A percentile compares a stretch with the other conserved stretches of the same genome.
Evolutionary conservation across 2,797 vertebrate genomes (phyloP).

Genomic region (Darevskia nairensis): DNA sequence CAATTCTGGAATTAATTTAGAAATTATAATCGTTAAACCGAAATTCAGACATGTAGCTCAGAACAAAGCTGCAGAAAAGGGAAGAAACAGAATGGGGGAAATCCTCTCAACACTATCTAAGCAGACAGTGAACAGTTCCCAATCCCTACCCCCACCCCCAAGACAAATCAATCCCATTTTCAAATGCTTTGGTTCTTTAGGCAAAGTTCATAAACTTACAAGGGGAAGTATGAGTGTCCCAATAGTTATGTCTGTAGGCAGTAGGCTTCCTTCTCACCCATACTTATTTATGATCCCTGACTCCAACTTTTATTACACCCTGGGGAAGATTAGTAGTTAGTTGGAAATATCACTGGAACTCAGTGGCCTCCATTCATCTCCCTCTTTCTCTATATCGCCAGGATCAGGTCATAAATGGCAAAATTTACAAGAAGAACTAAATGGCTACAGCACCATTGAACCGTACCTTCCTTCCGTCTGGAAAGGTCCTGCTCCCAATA

Average conservation of each 20-base stretch:
- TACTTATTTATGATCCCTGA: neutral
- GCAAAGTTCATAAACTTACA: neutral
- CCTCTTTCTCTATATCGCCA: neutral
- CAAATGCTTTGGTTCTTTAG: neutral
- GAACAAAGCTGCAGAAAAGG: neutral
- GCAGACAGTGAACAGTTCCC: neutral
- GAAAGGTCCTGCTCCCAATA: conserved; percentile 58
- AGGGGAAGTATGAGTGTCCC: neutral
- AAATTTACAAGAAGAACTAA: conserved; percentile 22
- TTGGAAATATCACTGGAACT: neutral
- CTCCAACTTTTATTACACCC: neutral
- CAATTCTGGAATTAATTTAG: neutral
- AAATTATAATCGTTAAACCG: neutral
- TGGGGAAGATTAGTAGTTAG: conserved; percentile 1
- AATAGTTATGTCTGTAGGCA: neutral
- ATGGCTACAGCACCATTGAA: neutral
- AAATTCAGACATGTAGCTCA: neutral
- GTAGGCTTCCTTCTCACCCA: neutral
- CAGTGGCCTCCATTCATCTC: neutral
- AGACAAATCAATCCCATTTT: neutral
- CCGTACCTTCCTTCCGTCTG: conserved; percentile 20
- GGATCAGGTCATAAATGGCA: conserved; percentile 22
- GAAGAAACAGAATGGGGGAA: fast-evolving
- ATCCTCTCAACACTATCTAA: neutral
- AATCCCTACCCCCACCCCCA: neutral